Evolutionary conservation across 2,888 invertebrate species (phyloP).

Genomic region (Limnephilus marmoratus): DNA sequence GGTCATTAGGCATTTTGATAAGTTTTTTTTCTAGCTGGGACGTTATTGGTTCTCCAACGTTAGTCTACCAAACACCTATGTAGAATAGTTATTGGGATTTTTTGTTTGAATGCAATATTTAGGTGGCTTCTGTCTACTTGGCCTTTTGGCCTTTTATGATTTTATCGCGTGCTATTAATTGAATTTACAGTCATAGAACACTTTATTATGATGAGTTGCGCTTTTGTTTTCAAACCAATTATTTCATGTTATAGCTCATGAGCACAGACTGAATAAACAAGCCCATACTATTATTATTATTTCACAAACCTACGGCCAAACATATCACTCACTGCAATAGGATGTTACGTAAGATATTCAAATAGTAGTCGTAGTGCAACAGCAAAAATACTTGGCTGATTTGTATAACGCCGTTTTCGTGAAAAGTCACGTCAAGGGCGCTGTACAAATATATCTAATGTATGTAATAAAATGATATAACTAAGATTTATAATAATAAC

Average conservation of each 20-base stretch:
- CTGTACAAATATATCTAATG: too few relatives aligned
- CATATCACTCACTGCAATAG: not conserved
- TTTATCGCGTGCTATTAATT: slow-evolving; percentile 41
- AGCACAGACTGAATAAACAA: slow-evolving; percentile 32
- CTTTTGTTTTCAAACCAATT: slow-evolving; percentile 38
- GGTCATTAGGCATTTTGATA: too few relatives aligned
- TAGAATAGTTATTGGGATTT: too few relatives aligned
- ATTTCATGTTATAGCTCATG: slow-evolving; percentile 35
- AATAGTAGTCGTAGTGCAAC: too few relatives aligned
- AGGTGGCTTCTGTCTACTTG: not conserved
- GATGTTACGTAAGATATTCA: not conserved
- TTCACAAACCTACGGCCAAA: not conserved
- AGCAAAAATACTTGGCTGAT: too few relatives aligned
- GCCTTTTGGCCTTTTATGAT: slow-evolving; percentile 15
- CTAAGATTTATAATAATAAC: too few relatives aligned
- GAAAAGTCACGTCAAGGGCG: too few relatives aligned
- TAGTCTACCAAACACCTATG: too few relatives aligned
- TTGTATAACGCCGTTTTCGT: too few relatives aligned
- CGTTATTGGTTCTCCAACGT: too few relatives aligned
- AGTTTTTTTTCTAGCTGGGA: too few relatives aligned
- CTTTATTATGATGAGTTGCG: slow-evolving; percentile 45
- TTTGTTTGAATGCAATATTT: not conserved
- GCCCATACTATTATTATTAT: not conserved
- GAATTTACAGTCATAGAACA: slow-evolving; percentile 42
- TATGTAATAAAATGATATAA: too few relatives aligned